Conservation (phyloP, 30 jellyfish, hydroid and myxozoan genomes). For the Aurelia aurita complex sp. Pacific region DNA sequence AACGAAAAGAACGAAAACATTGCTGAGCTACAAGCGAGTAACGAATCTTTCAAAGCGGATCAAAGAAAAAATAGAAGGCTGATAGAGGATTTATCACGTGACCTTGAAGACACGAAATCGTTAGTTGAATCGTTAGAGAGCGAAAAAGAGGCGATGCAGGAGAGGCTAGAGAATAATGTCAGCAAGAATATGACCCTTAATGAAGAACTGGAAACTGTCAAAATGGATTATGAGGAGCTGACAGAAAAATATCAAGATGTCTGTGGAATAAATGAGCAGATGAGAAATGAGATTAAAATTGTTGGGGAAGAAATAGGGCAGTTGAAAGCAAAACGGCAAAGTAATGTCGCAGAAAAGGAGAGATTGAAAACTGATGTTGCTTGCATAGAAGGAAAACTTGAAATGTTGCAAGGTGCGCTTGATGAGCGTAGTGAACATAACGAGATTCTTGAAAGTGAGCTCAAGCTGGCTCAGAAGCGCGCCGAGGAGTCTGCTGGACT, state of each 20-base stretch:
- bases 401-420: conserved; percentile 38
- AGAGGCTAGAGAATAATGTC: conserved; percentile 49
- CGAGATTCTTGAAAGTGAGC: conserved; percentile 31
- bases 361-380: conserved; percentile 42
- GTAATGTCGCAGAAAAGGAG: conserved; percentile 31
- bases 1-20: conserved; percentile 31
- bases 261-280: neutral
- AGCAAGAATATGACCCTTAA: conserved; percentile 7
- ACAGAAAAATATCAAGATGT: conserved; percentile 22
- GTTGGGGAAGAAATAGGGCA: conserved; percentile 24
- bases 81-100: conserved; percentile 39
- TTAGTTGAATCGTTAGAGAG: conserved; percentile 18
- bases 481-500: conserved; percentile 37
- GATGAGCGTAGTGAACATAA: conserved; percentile 34
- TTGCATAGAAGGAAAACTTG: conserved; percentile 37
- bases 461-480: conserved; percentile 23
- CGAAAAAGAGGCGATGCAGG: conserved; percentile 52
- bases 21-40: conserved; percentile 17
- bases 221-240: conserved; percentile 11
- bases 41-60: conserved; percentile 34
- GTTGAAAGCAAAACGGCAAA: conserved; percentile 11
- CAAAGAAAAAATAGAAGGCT: conserved; percentile 14
- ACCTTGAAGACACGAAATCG: conserved; percentile 13
- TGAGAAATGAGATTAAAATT: conserved; percentile 16
- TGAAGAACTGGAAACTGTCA: conserved; percentile 11